These are phyloP conservation scores for Caretta caretta DNA, from an alignment of 2,113 vertebrate species.

Conservation along the genomic window DNA sequence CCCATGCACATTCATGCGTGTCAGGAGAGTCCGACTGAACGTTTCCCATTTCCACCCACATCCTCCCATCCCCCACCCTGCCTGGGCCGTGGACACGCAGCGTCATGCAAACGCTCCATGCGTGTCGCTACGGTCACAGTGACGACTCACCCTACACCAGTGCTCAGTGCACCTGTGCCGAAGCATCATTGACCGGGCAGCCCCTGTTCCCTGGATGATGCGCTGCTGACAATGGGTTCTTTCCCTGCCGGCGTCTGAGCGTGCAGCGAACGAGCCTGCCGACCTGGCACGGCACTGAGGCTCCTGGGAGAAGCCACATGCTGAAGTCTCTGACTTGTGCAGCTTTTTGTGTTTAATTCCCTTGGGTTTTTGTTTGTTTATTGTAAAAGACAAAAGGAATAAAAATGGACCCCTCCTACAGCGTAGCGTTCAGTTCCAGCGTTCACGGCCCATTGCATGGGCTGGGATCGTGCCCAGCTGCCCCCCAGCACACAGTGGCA, in stretches of 20 bases:
- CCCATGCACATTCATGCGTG: no score
- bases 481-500: no score
- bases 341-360: background rate
- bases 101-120: background rate
- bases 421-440: background rate
- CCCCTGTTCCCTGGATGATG: no score
- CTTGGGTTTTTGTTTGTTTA: background rate
- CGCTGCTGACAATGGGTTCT: no score
- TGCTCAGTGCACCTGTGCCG: no score
- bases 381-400: background rate
- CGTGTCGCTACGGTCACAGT: no score
- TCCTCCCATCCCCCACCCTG: no score
- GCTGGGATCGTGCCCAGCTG: no score
- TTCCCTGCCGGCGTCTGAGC: background rate
- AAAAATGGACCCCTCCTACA: background rate
- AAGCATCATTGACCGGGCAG: no score
- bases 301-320: background rate
- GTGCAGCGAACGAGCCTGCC: background rate
- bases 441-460: no score
- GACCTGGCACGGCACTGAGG: background rate
- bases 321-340: background rate
- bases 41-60: background rate
- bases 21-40: background rate
- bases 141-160: background rate
- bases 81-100: background rate